Percentiles rank a stretch among this genome's conserved stretches.
phyloP scores from a whole-genome alignment of 1,140 invertebrate species.

The Psix sp. region DNA sequence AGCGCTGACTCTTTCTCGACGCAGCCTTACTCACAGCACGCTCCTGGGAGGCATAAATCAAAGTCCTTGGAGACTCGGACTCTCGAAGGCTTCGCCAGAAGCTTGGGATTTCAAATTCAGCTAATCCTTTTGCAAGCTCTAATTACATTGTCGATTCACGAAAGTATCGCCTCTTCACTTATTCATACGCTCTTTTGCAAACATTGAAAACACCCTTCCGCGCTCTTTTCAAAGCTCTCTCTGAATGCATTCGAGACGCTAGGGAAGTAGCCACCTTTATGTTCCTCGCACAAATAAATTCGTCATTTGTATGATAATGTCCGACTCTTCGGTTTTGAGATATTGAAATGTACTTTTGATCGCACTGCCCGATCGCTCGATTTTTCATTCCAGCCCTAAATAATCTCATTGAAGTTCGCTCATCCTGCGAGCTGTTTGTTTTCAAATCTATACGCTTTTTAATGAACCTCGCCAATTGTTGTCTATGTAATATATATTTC shows the following conservation, averaged over 20 bases:
- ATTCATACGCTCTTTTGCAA: slow-evolving; percentile 59
- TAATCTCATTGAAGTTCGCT: not conserved
- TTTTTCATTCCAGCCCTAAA: not conserved
- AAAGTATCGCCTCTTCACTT: slow-evolving; percentile 56
- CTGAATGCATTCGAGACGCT: slow-evolving; percentile 32
- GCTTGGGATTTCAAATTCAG: slow-evolving; percentile 71
- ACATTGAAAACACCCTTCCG: slow-evolving; percentile 49
- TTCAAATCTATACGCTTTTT: no score
- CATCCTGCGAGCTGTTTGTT: no score
- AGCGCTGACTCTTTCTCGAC: slow-evolving; percentile 44
- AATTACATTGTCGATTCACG: slow-evolving; percentile 72
- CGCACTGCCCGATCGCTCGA: not conserved
- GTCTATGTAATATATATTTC: no score
- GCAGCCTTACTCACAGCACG: slow-evolving; percentile 62
- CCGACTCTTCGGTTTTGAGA: slow-evolving; percentile 17
- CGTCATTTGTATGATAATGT: slow-evolving; percentile 56
- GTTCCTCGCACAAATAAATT: slow-evolving; percentile 53
- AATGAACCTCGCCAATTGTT: no score
- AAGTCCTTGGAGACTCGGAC: slow-evolving; percentile 69
- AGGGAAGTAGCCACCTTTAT: slow-evolving; percentile 48
- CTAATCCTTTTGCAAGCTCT: slow-evolving; percentile 69
- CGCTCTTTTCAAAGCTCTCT: slow-evolving; percentile 43
- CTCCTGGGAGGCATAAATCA: slow-evolving; percentile 73
- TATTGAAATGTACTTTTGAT: slow-evolving; percentile 42
- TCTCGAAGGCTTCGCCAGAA: slow-evolving; percentile 45